These are phyloP conservation scores for Otus sunia DNA, from an alignment of 2,113 vertebrate genomes.

Conservation along the genomic window DNA sequence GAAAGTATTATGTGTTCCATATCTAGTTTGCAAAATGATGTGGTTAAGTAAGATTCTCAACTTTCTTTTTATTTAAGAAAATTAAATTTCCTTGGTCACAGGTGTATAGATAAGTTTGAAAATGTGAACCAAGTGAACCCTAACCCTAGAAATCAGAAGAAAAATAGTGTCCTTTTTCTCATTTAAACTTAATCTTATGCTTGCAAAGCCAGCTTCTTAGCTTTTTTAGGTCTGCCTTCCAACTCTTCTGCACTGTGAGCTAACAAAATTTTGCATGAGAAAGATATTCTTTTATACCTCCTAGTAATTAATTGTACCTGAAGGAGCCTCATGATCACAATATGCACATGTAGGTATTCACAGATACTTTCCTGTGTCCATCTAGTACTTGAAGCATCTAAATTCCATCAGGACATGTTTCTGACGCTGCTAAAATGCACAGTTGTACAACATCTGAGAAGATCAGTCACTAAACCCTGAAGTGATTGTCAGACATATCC, in stretches of 20 bases:
- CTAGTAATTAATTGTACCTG: not conserved
- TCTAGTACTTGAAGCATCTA: not conserved
- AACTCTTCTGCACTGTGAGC: not conserved
- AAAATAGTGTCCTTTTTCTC: not conserved
- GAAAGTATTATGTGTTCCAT: not conserved
- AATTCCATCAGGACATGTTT: not conserved
- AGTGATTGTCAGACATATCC: not conserved
- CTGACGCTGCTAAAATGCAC: not conserved
- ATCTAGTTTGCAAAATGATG: not conserved
- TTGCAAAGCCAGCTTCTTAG: not conserved
- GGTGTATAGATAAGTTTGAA: not conserved
- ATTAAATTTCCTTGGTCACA: not conserved
- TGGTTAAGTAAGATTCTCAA: not conserved
- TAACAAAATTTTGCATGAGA: not conserved
- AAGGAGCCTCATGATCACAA: not conserved
- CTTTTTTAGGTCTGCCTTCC: not conserved
- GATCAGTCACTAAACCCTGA: not conserved
- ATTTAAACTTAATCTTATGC: not conserved
- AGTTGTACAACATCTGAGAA: not conserved
- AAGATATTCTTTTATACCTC: not conserved
- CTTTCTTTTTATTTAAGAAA: not conserved
- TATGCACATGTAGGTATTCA: not conserved
- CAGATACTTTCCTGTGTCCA: not conserved
- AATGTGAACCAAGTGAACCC: not conserved
- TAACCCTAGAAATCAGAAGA: not conserved